Conservation (phyloP, 2,888 invertebrate genomes). For the Tupiocoris notatus region DNA sequence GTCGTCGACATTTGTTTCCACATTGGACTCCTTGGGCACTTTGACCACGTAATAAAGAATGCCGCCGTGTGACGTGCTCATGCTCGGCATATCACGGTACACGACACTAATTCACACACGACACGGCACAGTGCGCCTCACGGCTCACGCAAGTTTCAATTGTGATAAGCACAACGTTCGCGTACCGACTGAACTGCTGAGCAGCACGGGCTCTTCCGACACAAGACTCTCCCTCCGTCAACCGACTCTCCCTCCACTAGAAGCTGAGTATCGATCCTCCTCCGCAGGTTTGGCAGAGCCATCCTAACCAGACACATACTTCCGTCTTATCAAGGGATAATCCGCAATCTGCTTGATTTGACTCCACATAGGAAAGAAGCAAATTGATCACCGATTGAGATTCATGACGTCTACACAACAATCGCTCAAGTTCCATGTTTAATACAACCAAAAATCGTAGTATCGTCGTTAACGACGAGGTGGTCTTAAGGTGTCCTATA, state of each 20-base stretch:
- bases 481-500: no score
- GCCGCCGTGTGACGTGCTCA: slow-evolving; percentile 60
- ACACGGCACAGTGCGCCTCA: slow-evolving; percentile 4
- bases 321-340: no score
- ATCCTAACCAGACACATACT: no score
- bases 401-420: no score
- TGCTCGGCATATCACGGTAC: slow-evolving; percentile 41
- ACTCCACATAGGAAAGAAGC: no score
- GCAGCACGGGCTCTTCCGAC: background rate
- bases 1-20: background rate
- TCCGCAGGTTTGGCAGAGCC: background rate
- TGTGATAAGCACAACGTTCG: no score
- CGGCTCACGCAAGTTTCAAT: background rate
- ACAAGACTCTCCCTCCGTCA: background rate
- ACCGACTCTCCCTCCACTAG: background rate
- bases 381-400: no score
- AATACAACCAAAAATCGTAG: no score
- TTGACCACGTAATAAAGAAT: slow-evolving; percentile 69
- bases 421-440: no score
- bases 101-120: background rate
- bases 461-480: no score
- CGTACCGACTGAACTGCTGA: background rate
- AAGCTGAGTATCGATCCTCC: background rate
- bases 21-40: slow-evolving; percentile 58
- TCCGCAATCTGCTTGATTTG: no score